Base-by-base conservation (phyloP, 2,797 vertebrate species). In the Benthosema pterotum region DNA sequence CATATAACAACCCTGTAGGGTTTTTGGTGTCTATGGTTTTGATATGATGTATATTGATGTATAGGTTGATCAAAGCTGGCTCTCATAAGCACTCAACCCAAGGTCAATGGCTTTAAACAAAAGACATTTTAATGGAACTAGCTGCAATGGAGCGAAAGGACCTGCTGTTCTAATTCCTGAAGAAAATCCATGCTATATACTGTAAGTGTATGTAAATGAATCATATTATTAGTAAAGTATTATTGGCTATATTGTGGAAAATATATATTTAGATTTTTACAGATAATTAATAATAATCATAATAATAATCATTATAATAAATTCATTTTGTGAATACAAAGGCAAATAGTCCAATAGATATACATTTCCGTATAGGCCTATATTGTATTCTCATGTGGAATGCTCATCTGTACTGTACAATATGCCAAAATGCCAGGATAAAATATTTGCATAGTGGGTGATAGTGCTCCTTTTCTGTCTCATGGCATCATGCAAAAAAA, bases 401-500 rank as follows among this genome's bases (percentile, higher is more conserved):
- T 38, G 8, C 32, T 38, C 28, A 7, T 5, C 25, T 28, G 25
- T 7, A 32, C 5, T 3, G 5, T 2, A 25, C n/a, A n/a, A 25
- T 25, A 32, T 32, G 28, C 28, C 28, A 32, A 32, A 32, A 38
- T 2, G 32, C n/a, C n/a, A 38, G 22, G 22, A 25, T 25, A 25
- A 0, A 25, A 25, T 17, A 62, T 18, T 5, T 48, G 1, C 22
- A 22, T 11, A 11, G 4, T 11, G 11, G 11, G 12, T 25, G 12
- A 52, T 11, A 13, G 50, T 19, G 11, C 22, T 4, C 32, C 32
- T 19, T 4, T 64, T 32, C 54, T 54, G 60, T 18, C 8, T 15
- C 64, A 54, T 64, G 46, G 2, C 46, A 3, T 25, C 3, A 25
- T 25, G 38, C 13, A 45, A 58, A 58, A 67, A 77, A 47, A 79